Evolutionary conservation across 2,797 vertebrate species (phyloP).

Genomic region (Oreonectes daqikongensis): DNA sequence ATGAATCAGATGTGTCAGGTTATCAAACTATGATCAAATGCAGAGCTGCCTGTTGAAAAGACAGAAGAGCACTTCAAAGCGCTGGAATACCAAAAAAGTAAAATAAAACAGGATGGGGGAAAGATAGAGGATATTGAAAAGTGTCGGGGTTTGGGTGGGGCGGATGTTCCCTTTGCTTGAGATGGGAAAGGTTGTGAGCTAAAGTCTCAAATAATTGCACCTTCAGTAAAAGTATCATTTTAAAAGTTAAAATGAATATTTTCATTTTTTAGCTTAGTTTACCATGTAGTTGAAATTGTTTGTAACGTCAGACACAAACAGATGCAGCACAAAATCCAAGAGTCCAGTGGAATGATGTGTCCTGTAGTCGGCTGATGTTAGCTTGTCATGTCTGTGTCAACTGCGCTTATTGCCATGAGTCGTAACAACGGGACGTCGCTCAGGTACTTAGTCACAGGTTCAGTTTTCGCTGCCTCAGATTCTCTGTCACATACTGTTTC

Average conservation of each 20-base stretch:
- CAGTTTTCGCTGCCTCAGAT: constrained; percentile 77
- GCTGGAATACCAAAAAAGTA: constrained; percentile 20
- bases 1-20: constrained; percentile 74
- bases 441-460: constrained; percentile 79
- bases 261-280: constrained; percentile 37
- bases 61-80: constrained; percentile 75
- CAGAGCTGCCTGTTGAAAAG: constrained; percentile 69
- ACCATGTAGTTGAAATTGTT: constrained; percentile 70
- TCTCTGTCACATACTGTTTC: constrained; percentile 78
- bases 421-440: constrained; percentile 72
- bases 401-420: constrained; percentile 76
- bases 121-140: constrained; percentile 63
- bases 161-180: not conserved
- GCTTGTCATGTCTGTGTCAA: constrained; percentile 82
- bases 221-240: too few species aligned
- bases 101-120: constrained; percentile 44
- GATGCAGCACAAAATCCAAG: constrained; percentile 59
- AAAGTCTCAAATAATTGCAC: not conserved
- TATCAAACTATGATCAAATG: constrained; percentile 79
- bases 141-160: constrained; percentile 1
- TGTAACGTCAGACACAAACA: constrained; percentile 69
- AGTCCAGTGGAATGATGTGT: constrained; percentile 75
- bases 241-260: not conserved
- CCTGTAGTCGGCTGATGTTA: constrained; percentile 76
- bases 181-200: not conserved